A percentile compares a stretch with the other conserved stretches of the same genome.
These are phyloP conservation scores for Melanostoma scalare DNA, from an alignment of 2,888 invertebrate genomes.

Conservation along the genomic window DNA sequence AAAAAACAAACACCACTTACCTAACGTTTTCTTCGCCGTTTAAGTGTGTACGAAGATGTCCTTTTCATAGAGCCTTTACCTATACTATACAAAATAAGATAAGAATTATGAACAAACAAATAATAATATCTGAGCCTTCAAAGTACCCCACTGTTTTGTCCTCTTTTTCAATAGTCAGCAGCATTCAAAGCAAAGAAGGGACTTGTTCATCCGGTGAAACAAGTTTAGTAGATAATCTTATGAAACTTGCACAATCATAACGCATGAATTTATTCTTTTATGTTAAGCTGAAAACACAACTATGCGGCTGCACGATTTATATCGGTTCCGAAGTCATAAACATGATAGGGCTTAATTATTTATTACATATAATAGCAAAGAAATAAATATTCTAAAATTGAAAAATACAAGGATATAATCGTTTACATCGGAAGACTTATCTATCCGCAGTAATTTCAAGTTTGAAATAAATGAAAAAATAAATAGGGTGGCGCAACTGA, in stretches of 20 bases:
- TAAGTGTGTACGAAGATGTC: slow-evolving; percentile 25
- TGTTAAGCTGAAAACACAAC: too few relatives aligned
- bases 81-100: slow-evolving; percentile 5
- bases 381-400: too few relatives aligned
- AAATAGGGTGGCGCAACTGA: too few relatives aligned
- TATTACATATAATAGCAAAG: too few relatives aligned
- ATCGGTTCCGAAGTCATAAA: too few relatives aligned
- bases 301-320: too few relatives aligned
- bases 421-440: too few relatives aligned
- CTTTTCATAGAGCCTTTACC: slow-evolving; percentile 12
- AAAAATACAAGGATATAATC: too few relatives aligned
- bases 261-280: too few relatives aligned
- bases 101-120: slow-evolving; percentile 44
- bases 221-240: slow-evolving; percentile 2
- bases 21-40: slow-evolving; percentile 33
- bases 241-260: slow-evolving; percentile 18
- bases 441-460: too few relatives aligned
- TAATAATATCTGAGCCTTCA: slow-evolving; percentile 35
- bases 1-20: slow-evolving; percentile 35
- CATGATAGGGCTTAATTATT: too few relatives aligned
- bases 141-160: slow-evolving; percentile 11
- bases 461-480: too few relatives aligned
- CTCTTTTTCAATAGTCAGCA: neutral
- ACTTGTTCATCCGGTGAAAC: neutral
- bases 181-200: neutral